These are phyloP conservation scores for Drosophila murphyi DNA, from an alignment of 1,140 invertebrate genomes.

Conservation along the genomic window DNA sequence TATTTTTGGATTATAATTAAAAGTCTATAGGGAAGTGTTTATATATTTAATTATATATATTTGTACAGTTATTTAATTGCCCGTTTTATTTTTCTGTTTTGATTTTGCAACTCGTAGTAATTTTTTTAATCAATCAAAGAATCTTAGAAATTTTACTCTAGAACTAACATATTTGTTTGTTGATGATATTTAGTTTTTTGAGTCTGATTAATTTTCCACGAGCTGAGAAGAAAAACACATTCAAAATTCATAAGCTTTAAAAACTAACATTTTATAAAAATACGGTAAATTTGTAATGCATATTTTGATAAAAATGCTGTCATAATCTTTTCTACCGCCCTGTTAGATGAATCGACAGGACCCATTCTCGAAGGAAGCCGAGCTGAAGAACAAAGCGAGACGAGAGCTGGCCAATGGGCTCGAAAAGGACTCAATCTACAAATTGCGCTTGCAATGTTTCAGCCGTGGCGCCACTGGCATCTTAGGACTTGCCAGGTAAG, in stretches of 20 bases:
- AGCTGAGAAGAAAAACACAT: too few species aligned
- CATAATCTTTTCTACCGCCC: not conserved
- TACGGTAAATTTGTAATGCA: not conserved
- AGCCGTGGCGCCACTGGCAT: conserved; percentile 94
- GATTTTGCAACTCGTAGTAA: not conserved
- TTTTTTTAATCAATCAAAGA: too few species aligned
- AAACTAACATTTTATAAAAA: not conserved
- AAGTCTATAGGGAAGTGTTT: not conserved
- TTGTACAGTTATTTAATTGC: not conserved
- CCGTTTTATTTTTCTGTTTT: not conserved
- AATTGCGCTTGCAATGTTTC: conserved; percentile 92
- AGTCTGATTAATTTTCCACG: too few species aligned
- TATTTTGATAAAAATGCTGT: not conserved
- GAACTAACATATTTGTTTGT: too few species aligned
- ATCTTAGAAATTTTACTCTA: too few species aligned
- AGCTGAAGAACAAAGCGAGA: conserved; percentile 91
- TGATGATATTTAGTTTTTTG: too few species aligned
- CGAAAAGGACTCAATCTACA: conserved; percentile 92
- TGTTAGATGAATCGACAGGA: conserved; percentile 88
- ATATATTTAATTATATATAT: not conserved
- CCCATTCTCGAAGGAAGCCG: conserved; percentile 90
- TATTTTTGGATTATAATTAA: not conserved
- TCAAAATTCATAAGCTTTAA: too few species aligned
- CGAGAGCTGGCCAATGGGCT: conserved; percentile 86
- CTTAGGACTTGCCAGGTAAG: conserved; percentile 91